Base-by-base conservation (phyloP, 2,113 vertebrate genomes). In the Lota lota region DNA sequence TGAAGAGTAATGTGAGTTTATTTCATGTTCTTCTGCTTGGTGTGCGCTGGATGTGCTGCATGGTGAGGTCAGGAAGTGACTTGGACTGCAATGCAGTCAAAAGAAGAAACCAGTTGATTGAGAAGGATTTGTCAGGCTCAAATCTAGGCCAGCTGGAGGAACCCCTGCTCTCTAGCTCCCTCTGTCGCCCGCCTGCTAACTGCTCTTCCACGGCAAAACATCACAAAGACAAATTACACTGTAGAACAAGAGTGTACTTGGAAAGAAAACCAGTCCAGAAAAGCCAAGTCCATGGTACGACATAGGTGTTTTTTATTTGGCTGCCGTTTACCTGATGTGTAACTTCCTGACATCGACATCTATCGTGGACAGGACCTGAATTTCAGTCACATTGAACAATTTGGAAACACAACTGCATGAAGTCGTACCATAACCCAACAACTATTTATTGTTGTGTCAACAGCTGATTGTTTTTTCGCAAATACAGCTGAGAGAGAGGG, bases 391-490 rank as follows among this genome's bases (percentile, higher is more conserved):
- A 81, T 80, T 69, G 69, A 85, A 73, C 66, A 71, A 77, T 70
- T 56, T 77, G 47, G 77, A 73, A 81, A 77, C 17, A 83, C 80
- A 78, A 84, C 73, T 80, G 60, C 75, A 78, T 68, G 69, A 83
- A 82, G 74, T 82, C 50, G 50, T 77, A 74, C 77, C 57, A 64
- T 74, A 68, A 81, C 72, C 69, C 86, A 83, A 86, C 81, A 83
- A 86, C 67, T 18, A 56, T 87, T 87, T 84, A 85, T 82, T 83
- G 85, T 87, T 67, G 82, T 40, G 71, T 83, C 77, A 73, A 85
- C 83, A 82, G 79, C 84, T 88, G 90, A 91, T 90, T 91, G 90
- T 89, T 89, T 88, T n/a, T 16, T 81, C 88, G 88, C 88, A 87
- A 85, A 83, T 89, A 89, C 85, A 91, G 89, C 81, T 73, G 73